Percentiles rank a stretch among this genome's conserved stretches.
These are phyloP conservation scores for Himalopsyche phryganea DNA, from an alignment of 1,140 invertebrate genomes.

Conservation along the genomic window DNA sequence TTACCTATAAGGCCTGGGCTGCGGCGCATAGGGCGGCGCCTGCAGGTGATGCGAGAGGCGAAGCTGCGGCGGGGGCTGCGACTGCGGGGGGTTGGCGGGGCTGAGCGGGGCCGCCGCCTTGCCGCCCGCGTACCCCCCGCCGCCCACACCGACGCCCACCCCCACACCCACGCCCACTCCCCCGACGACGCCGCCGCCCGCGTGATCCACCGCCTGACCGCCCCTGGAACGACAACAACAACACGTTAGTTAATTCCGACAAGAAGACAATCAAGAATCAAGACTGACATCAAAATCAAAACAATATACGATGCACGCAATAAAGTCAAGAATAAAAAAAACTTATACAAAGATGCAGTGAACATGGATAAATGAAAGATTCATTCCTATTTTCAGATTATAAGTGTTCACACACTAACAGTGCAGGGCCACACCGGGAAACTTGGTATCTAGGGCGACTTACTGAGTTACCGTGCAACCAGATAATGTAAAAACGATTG, in stretches of 20 bases:
- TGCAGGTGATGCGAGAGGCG: neutral
- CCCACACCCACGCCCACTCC: slow-evolving; percentile 2
- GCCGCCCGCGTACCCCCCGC: slow-evolving; percentile 43
- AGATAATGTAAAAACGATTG: too few species aligned
- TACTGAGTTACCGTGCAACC: too few species aligned
- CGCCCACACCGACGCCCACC: slow-evolving; percentile 38
- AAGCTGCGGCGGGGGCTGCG: neutral
- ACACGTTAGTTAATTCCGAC: neutral
- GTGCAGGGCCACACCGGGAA: too few species aligned
- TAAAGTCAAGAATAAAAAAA: too few species aligned
- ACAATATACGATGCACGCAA: neutral
- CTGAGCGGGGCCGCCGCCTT: slow-evolving; percentile 38
- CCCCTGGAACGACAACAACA: slow-evolving; percentile 20
- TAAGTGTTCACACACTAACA: too few species aligned
- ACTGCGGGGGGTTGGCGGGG: slow-evolving; percentile 29
- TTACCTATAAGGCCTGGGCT: slow-evolving; percentile 45
- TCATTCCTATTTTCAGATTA: too few species aligned
- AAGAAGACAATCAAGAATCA: neutral
- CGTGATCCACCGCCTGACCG: slow-evolving; percentile 31
- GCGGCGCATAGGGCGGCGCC: slow-evolving; percentile 38
- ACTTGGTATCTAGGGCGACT: too few species aligned
- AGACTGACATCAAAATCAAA: neutral
- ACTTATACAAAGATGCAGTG: too few species aligned
- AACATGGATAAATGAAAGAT: too few species aligned
- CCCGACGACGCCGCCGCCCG: slow-evolving; percentile 20